Base-by-base conservation (phyloP, 2,797 vertebrate genomes). In the Rhinatrema bivittatum region DNA sequence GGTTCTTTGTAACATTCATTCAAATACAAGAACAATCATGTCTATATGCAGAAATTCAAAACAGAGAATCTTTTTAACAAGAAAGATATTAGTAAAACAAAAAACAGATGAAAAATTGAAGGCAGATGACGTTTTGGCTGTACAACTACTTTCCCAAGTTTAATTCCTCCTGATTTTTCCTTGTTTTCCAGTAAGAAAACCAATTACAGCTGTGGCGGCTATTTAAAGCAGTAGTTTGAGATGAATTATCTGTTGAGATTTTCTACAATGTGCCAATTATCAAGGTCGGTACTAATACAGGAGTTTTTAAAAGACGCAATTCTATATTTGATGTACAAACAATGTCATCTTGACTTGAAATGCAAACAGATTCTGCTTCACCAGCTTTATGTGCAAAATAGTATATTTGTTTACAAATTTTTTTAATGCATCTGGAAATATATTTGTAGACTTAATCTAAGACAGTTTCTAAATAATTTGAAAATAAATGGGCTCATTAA, bases 121-220 rank as follows among this genome's bases (percentile, higher is more conserved):
- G 68, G 67, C 62, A 64, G 76, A 67, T 74, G 72, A 61, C 62
- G 73, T 72, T 74, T 63, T 53, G 71, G 70, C 54, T 71, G 63
- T 59, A 70, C 17, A 31, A 48, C n/a, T n/a, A n/a, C n/a, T 5
- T n/a, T n/a, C 16, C n/a, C 39, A n/a, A 31, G 46, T 57, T 16
- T 1, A 32, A 23, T 7, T 35, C 20, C 10, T 39, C n/a, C n/a
- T n/a, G n/a, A n/a, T n/a, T n/a, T n/a, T n/a, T n/a, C n/a, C n/a
- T n/a, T n/a, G n/a, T n/a, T n/a, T n/a, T n/a, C n/a, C n/a, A n/a
- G n/a, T n/a, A n/a, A n/a, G n/a, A n/a, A n/a, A 24, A 0, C 1
- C 0, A 24, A 42, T 13, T 55, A 4, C 23, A 33, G 58, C 54
- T 61, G 33, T 19, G 10, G n/a, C 3, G n/a, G 1, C 1, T 36